Evolutionary conservation across 2,113 vertebrate species (phyloP).

Genomic region (Eclectus roratus): DNA sequence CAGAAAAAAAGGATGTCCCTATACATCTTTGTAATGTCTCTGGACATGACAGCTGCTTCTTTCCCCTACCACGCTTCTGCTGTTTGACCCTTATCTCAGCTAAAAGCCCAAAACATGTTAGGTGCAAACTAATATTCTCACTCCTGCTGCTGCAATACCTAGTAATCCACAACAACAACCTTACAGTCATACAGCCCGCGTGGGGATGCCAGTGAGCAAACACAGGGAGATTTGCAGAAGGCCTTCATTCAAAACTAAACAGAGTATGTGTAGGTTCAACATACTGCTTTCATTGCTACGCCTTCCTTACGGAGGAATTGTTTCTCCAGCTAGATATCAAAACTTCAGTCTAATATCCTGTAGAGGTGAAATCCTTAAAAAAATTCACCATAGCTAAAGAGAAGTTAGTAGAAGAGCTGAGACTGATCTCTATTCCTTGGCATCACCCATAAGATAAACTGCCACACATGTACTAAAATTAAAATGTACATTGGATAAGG

Average conservation of each 20-base stretch:
- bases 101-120: background rate
- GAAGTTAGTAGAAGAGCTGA: background rate
- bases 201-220: background rate
- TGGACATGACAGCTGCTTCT: background rate
- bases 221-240: background rate
- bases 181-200: background rate
- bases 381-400: background rate
- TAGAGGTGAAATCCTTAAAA: background rate
- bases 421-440: background rate
- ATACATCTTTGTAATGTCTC: background rate
- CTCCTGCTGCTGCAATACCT: background rate
- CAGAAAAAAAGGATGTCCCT: background rate
- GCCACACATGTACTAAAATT: background rate
- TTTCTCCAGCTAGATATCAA: background rate
- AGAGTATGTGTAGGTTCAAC: background rate
- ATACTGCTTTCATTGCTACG: background rate
- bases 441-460: background rate
- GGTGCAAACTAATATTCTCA: background rate
- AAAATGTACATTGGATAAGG: background rate
- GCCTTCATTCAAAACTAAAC: background rate
- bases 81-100: constrained; percentile 1
- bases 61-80: background rate
- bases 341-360: background rate
- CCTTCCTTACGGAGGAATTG: background rate
- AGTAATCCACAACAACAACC: background rate